Conservation (phyloP, 2,888 invertebrate genomes). For the Harmothoe impar region DNA sequence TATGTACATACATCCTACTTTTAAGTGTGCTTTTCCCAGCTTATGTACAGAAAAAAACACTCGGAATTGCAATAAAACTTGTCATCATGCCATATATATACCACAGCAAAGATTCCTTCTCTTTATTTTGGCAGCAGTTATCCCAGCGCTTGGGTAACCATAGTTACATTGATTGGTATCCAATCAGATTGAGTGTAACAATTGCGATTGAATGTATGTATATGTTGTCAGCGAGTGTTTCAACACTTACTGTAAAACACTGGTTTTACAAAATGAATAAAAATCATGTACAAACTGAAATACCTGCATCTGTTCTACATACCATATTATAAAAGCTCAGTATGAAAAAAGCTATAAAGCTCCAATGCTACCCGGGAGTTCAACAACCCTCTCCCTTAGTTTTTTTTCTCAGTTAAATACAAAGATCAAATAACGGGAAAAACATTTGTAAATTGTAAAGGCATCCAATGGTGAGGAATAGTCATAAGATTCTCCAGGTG, state of each 20-base stretch:
- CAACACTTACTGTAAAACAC: background rate
- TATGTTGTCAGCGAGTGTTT: background rate
- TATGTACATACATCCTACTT: background rate
- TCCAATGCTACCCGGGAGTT: no score
- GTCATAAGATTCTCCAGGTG: no score
- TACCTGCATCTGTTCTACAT: background rate
- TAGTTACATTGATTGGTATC: slow-evolving; percentile 47
- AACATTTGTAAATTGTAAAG: no score
- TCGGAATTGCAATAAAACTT: background rate
- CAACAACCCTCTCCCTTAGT: no score
- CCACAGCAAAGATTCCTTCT: background rate
- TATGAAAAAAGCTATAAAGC: no score
- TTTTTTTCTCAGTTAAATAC: no score
- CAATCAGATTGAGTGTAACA: slow-evolving; percentile 1
- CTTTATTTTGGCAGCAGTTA: background rate
- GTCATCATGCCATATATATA: background rate
- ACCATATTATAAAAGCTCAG: no score
- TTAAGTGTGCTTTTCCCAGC: background rate
- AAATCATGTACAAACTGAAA: slow-evolving; percentile 43
- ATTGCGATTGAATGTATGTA: background rate
- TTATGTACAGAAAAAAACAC: background rate
- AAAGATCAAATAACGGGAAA: no score
- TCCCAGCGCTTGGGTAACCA: slow-evolving; percentile 5
- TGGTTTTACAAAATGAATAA: slow-evolving; percentile 35
- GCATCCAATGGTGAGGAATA: no score